Base-by-base conservation (phyloP, 2,113 vertebrate genomes). In the Drymodes brunneopygia region DNA sequence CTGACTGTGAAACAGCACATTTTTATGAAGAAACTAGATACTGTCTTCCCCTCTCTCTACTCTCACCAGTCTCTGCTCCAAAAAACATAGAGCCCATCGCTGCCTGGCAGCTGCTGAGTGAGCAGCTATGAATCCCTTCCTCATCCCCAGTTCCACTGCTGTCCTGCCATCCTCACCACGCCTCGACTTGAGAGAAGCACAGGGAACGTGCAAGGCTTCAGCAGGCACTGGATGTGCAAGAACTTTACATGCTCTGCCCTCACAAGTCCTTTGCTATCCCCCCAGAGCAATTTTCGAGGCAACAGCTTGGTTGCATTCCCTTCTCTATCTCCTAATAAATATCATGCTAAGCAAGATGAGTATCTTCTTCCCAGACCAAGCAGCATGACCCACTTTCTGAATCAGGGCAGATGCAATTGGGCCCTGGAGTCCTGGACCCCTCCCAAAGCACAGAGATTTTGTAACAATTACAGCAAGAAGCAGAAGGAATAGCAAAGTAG, bases 301-400 rank as follows among this genome's bases (percentile, higher is more conserved):
- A 95, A 95, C 60, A 94, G 77, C 45, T 20, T 11, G 72, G 93
- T 92, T 97, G 92, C 96, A 95, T 96, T 96, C 95, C 74, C 90
- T 92, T 86, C 88, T 85, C 92, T 97, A 96, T 97, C 95, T 96
- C 92, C 93, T 95, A 95, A 97, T 97, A 97, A 97, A 97, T 96
- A 97, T 95, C 95, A 96, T 54, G 89, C 96, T 96, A 94, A 90
- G 91, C 88, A 72, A 97, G 97, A 97, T 97, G 81, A 88, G 81
- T 97, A 97, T 97, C 96, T 96, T 72, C 94, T 95, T 97, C 97
- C 97, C 96, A 97, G 96, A 94, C 96, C 92, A 95, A 96, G 94
- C 91, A 80, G 95, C 97, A 88, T 98, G 98, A 98, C 98, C 98
- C 96, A 98, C 83, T 98, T 98, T 97, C 96, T 97, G 97, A 98